Conservation (phyloP, 1,140 invertebrate genomes). For the Drosophila ercepeae region DNA sequence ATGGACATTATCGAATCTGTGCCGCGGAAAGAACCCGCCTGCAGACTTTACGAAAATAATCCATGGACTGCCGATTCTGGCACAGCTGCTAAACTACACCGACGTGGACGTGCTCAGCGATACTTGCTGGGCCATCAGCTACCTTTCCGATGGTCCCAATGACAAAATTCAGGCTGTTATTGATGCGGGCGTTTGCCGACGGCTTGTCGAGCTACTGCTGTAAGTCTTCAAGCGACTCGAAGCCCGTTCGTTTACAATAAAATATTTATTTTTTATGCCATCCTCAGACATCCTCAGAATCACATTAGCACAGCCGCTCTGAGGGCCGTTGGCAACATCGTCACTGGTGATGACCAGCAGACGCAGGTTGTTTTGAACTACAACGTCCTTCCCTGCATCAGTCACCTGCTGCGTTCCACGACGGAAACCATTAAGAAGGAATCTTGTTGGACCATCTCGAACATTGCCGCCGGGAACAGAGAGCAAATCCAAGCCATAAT, state of each 20-base stretch:
- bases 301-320: slow-evolving; percentile 98
- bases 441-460: slow-evolving; percentile 99
- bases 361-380: slow-evolving; percentile 98
- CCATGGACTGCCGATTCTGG: slow-evolving; percentile 93
- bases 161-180: slow-evolving; percentile 99
- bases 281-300: slow-evolving; percentile 93
- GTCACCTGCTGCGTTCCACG: slow-evolving; percentile 90
- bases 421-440: slow-evolving; percentile 97
- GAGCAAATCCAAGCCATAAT: slow-evolving; percentile 97
- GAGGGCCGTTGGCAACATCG: slow-evolving; percentile 98
- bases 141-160: slow-evolving; percentile 98
- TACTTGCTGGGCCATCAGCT: slow-evolving; percentile 97
- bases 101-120: slow-evolving; percentile 97
- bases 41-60: slow-evolving; percentile 95
- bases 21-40: slow-evolving; percentile 98
- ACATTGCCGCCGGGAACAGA: slow-evolving; percentile 98
- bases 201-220: slow-evolving; percentile 97
- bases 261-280: neutral
- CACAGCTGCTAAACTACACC: slow-evolving; percentile 93
- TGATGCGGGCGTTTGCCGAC: slow-evolving; percentile 96
- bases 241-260: neutral
- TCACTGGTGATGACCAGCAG: slow-evolving; percentile 98
- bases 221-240: slow-evolving; percentile 84
- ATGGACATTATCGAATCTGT: slow-evolving; percentile 98
- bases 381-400: slow-evolving; percentile 93